These are phyloP conservation scores for Ptyas mucosa DNA, from an alignment of 2,113 vertebrate species.

Conservation along the genomic window DNA sequence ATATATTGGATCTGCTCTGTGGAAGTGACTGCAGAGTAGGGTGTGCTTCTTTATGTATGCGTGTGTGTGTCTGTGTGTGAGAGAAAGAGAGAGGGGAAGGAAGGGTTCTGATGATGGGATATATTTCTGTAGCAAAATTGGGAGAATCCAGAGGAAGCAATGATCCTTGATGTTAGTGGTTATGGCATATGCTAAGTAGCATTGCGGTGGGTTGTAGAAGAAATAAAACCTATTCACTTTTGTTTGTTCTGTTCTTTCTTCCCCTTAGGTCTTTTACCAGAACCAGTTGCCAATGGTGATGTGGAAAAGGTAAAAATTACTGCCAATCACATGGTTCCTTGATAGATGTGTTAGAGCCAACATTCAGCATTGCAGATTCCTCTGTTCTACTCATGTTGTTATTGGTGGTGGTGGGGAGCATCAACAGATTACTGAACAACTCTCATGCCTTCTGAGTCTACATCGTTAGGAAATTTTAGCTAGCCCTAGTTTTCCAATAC, in stretches of 20 bases:
- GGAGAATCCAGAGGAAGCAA: not conserved
- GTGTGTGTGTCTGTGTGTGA: not conserved
- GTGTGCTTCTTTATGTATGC: not conserved
- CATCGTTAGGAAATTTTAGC: not conserved
- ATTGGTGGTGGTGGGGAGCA: not conserved
- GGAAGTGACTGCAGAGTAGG: not conserved
- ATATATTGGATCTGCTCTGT: not conserved
- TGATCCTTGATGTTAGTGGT: not conserved
- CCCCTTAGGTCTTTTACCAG: conserved; percentile 80
- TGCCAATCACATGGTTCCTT: not conserved
- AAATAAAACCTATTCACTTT: not conserved
- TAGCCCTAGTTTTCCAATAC: not conserved
- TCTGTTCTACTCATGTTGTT: not conserved
- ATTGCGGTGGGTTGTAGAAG: not conserved
- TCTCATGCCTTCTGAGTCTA: not conserved
- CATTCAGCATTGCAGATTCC: not conserved
- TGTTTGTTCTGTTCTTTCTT: conserved; percentile 6
- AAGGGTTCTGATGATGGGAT: not conserved
- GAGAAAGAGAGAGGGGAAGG: not conserved
- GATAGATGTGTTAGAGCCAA: not conserved
- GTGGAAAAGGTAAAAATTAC: conserved; percentile 82
- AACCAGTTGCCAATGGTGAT: conserved; percentile 81
- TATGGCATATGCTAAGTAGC: not conserved
- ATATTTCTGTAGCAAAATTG: not conserved
- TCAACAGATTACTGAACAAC: not conserved